Evolutionary conservation across 1,140 invertebrate genomes (phyloP), one percentile per base, ranked within the genome.

Genomic region (Aphelenchoides besseyi): DNA sequence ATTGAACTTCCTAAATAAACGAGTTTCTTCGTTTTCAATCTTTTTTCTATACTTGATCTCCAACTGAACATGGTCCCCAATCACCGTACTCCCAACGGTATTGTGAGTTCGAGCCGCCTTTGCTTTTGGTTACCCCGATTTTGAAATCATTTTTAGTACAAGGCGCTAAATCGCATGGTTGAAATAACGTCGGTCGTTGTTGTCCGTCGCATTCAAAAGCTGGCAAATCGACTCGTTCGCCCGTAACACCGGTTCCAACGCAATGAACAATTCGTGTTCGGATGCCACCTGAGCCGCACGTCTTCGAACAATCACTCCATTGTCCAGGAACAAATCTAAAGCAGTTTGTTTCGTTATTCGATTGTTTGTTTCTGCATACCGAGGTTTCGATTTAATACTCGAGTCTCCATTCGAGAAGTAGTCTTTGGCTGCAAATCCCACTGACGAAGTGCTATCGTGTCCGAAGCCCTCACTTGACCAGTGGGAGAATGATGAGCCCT

Each of bases 241-340:
- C 77, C 3, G 72, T 76, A 23, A 82, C 55, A 32, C 79, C 74
- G 57, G 78, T 70, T 16, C 73, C 80, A n/a, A 84, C 88, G 79
- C 91, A 92, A 83, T 92, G 89, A 0, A 92, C 89, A 16, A 89
- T 90, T 32, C 91, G 85, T 3, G 89, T 87, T 35, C 89, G 87
- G 18, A 89, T 85, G 9, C 88, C 87, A 0, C 87, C 86, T 0
- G 86, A 81, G 2, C 89, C 89, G 79, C 91, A 92, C 0, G 89
- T 90, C 0, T 90, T 88, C 1, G 91, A 90, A 78, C 92, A 93
- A 72, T 90, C 88, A 78, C 92, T 90, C 91, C 92, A 93, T 0
- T 90, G 90, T 0, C 91, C 91, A 2, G 89, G 57, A 28, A 70
- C 61, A 55, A 75, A 80, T 33, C n/a, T n/a, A n/a, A n/a, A n/a